Conservation (phyloP, 2,888 invertebrate species). For the Chymomyza amoena region DNA sequence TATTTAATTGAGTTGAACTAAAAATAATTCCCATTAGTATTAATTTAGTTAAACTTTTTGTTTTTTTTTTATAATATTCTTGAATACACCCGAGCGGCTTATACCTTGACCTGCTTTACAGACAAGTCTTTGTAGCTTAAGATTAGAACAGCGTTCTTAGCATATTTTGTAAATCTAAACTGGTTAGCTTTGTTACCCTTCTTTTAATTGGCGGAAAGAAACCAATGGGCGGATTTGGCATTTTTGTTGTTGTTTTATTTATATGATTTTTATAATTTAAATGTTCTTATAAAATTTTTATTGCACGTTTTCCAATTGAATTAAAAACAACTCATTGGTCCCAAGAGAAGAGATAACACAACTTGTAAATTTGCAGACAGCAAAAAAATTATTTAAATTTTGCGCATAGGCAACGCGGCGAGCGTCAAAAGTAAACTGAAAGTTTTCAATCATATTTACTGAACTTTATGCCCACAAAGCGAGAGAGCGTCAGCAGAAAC, state of each 20-base stretch:
- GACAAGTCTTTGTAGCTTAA: not conserved
- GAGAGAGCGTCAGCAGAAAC: constrained; percentile 2
- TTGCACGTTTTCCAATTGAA: not conserved
- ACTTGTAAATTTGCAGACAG: not conserved
- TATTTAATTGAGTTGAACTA: too few relatives aligned
- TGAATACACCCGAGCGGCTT: not conserved
- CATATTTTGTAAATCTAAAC: not conserved
- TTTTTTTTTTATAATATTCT: too few relatives aligned
- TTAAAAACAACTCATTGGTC: not conserved
- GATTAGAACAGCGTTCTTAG: not conserved
- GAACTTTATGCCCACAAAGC: constrained; percentile 24
- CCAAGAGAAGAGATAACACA: not conserved
- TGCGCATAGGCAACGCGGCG: constrained; percentile 41
- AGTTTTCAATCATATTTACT: constrained; percentile 60
- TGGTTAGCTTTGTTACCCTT: constrained; percentile 47
- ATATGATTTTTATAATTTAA: constrained; percentile 2
- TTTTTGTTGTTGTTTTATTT: constrained; percentile 23
- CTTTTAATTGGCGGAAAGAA: constrained; percentile 67
- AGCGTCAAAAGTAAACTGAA: constrained; percentile 67
- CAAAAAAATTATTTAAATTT: not conserved
- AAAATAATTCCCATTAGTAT: too few relatives aligned
- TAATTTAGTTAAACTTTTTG: too few relatives aligned
- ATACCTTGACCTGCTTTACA: not conserved
- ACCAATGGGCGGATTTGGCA: constrained; percentile 73
- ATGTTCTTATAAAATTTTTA: not conserved